Evolutionary conservation across 2,888 invertebrate species (phyloP).

Genomic region (Agelastica alni): DNA sequence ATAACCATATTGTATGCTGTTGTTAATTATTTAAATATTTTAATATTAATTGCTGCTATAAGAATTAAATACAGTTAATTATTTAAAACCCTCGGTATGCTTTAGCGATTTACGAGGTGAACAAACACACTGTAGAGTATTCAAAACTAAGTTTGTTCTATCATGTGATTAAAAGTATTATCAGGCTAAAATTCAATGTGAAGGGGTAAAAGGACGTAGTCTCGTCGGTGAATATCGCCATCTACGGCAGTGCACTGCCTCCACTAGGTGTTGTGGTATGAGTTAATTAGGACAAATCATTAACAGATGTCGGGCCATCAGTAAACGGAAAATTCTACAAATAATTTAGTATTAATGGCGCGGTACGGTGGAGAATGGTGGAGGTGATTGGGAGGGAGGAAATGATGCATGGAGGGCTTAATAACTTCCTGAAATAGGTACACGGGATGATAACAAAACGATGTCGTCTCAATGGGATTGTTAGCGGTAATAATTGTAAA

Average conservation of each 20-base stretch:
- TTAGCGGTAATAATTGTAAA: neutral
- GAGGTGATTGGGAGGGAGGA: slow-evolving; percentile 53
- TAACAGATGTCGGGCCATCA: slow-evolving; percentile 57
- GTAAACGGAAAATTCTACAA: slow-evolving; percentile 55
- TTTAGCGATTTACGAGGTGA: no score
- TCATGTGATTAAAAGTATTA: no score
- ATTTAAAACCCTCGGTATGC: no score
- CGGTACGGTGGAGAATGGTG: slow-evolving; percentile 37
- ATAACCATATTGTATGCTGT: no score
- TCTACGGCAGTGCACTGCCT: slow-evolving; percentile 13
- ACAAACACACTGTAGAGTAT: no score
- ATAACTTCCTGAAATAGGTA: slow-evolving; percentile 48
- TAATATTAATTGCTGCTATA: no score
- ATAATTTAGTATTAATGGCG: slow-evolving; percentile 56
- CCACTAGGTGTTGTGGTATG: slow-evolving; percentile 39
- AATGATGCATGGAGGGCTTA: slow-evolving; percentile 53
- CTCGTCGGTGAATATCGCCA: slow-evolving; percentile 2
- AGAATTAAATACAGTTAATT: no score
- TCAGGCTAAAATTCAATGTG: slow-evolving; percentile 4
- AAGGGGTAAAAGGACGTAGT: slow-evolving; percentile 11
- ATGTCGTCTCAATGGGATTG: slow-evolving; percentile 7
- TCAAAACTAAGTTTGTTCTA: no score
- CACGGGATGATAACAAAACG: slow-evolving; percentile 27
- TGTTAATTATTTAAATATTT: no score
- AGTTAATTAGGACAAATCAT: slow-evolving; percentile 59